Conservation (phyloP, 2,888 invertebrate species). For the Nebria salina region DNA sequence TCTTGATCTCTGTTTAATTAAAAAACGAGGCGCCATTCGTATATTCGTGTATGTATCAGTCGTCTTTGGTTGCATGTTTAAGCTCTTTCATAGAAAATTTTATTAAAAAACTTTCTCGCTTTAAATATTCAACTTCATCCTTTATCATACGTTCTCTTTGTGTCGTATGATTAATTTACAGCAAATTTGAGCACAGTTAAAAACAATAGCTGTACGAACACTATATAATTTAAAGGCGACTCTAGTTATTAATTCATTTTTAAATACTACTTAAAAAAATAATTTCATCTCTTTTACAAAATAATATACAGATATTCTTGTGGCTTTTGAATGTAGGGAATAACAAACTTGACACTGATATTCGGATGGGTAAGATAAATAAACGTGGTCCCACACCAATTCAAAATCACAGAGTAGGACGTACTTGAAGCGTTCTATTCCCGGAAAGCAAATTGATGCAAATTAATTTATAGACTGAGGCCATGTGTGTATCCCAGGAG, state of each 20-base stretch:
- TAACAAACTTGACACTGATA: not conserved
- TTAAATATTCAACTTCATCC: not conserved
- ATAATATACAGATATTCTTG: not conserved
- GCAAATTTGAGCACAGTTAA: not conserved
- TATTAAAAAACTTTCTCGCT: not conserved
- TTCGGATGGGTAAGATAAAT: no score
- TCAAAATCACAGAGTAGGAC: not conserved
- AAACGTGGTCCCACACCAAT: no score
- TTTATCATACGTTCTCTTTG: not conserved
- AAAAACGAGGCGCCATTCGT: not conserved
- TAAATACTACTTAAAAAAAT: no score
- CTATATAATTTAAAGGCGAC: not conserved
- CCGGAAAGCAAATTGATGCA: constrained; percentile 7
- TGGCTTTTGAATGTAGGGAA: not conserved
- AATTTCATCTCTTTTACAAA: no score
- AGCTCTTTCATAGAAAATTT: not conserved
- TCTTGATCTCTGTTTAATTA: constrained; percentile 11
- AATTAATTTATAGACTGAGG: constrained; percentile 10
- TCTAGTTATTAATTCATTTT: no score
- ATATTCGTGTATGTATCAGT: not conserved
- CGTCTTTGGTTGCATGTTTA: not conserved
- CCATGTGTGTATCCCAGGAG: not conserved
- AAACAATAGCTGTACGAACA: not conserved
- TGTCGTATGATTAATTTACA: not conserved
- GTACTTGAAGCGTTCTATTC: not conserved